Conservation (phyloP, 53 echinoderm and acorn worm species). For the Arbacia lixula region DNA sequence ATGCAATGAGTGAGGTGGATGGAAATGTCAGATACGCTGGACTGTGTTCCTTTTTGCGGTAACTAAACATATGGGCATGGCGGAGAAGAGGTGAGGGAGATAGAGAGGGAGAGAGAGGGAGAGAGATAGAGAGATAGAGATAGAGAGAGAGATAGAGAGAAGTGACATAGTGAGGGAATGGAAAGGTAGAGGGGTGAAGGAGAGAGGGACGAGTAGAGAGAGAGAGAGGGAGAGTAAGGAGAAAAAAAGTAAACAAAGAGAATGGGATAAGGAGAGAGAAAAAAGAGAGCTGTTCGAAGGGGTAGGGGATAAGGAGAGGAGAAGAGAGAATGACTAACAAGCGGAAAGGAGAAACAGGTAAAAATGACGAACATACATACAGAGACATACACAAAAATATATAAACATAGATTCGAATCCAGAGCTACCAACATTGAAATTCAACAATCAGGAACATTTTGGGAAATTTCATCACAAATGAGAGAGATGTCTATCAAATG, state of each 20-base stretch:
- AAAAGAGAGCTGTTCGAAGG: not conserved
- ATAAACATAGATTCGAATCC: too few relatives aligned
- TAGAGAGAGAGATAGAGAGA: not conserved
- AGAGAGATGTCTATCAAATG: too few relatives aligned
- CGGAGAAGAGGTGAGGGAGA: not conserved
- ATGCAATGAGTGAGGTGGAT: too few relatives aligned
- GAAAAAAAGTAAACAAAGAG: not conserved
- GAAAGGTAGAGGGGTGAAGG: not conserved
- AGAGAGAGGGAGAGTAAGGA: not conserved
- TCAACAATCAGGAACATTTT: too few relatives aligned
- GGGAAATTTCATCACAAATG: too few relatives aligned
- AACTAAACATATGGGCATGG: not conserved
- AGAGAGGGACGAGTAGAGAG: not conserved
- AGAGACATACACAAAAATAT: too few relatives aligned
- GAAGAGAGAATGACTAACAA: not conserved
- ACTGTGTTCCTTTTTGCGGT: too few relatives aligned
- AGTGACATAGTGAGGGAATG: not conserved
- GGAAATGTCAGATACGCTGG: too few relatives aligned
- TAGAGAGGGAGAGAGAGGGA: not conserved
- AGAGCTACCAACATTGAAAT: slow-evolving; percentile 2
- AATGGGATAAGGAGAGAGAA: not conserved
- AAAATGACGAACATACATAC: too few relatives aligned
- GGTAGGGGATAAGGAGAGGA: not conserved
- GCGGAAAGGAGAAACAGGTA: not conserved
- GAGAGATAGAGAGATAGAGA: not conserved